These are phyloP conservation scores for Cataglyphis livida DNA, from an alignment of 2,888 invertebrate genomes.

Conservation along the genomic window DNA sequence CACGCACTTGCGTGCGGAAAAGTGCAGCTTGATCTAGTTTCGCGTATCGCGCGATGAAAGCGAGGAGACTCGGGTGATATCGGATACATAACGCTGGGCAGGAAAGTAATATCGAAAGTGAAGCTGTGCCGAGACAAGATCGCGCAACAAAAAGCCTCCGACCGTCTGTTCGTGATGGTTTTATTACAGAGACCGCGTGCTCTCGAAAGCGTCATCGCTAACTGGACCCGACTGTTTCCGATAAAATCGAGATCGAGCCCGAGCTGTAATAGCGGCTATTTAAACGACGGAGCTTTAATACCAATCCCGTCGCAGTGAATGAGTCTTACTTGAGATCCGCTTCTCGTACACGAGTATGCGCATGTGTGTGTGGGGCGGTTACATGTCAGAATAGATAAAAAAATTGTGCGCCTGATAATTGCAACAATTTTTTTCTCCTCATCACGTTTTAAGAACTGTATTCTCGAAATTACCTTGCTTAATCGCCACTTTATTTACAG, in stretches of 20 bases:
- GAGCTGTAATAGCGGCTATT: slow-evolving; percentile 35
- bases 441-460: background rate
- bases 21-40: slow-evolving; percentile 79
- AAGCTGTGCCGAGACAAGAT: slow-evolving; percentile 74
- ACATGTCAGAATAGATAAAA: background rate
- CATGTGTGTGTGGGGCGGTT: background rate
- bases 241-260: slow-evolving; percentile 45
- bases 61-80: slow-evolving; percentile 82
- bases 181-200: slow-evolving; percentile 53
- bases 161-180: slow-evolving; percentile 58
- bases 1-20: slow-evolving; percentile 58
- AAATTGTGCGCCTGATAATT: background rate
- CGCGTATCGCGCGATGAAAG: slow-evolving; percentile 80
- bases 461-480: background rate
- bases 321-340: background rate
- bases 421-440: background rate
- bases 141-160: slow-evolving; percentile 66
- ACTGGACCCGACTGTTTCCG: slow-evolving; percentile 28
- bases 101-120: slow-evolving; percentile 85
- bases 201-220: slow-evolving; percentile 26
- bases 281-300: slow-evolving; percentile 25
- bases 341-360: background rate
- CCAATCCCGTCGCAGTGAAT: slow-evolving; percentile 16
- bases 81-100: slow-evolving; percentile 81
- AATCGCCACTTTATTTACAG: background rate